Base-by-base conservation (phyloP, 1,140 invertebrate genomes). In the Ceratosolen fusciceps region DNA sequence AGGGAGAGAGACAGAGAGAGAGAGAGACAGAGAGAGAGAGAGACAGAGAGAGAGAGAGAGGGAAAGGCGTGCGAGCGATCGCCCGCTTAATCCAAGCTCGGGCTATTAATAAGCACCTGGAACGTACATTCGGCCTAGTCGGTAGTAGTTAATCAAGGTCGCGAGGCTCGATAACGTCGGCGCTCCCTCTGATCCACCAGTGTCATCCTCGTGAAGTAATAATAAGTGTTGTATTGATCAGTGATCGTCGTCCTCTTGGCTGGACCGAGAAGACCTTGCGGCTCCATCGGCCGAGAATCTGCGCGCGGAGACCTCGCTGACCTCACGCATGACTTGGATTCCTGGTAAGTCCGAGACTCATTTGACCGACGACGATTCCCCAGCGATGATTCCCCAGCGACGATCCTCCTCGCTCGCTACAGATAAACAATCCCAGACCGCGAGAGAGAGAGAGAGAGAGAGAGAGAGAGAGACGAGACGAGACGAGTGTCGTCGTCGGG, bases 261-360 rank as follows among this genome's bases (percentile, higher is more conserved):
- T n/a, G 14, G 0, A 0, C 14, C 21, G 14, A 19, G 21, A 1
- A 43, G 29, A 10, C 29, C 0, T 1, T 14, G 9, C 3, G 19
- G 7, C 31, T 10, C 12, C 7, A 24, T 7, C n/a, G 5, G n/a
- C 26, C 29, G 4, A 37, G n/a, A n/a, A n/a, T n/a, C n/a, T n/a
- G 12, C 10, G 19, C 26, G 54, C 54, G 19, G 19, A 9, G 3
- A 24, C 54, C 54, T 24, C 10, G 14, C 2, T 31, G 56, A 10
- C 58, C 24, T 52, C 65, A 77, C 68, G 76, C 76, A 78, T 78
- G 76, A n/a, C 54, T 78, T 72, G 76, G 68, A 72, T 72, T 72
- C n/a, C 43, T 62, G 76, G 76, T 78, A 60, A 78, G 76, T 78
- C 12, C 8, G n/a, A 4, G 75, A 77, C 60, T 39, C n/a, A 34